Evolutionary conservation across 1,140 invertebrate species (phyloP), one percentile per base, ranked within the genome.

Genomic region (Drosophila dunni): DNA sequence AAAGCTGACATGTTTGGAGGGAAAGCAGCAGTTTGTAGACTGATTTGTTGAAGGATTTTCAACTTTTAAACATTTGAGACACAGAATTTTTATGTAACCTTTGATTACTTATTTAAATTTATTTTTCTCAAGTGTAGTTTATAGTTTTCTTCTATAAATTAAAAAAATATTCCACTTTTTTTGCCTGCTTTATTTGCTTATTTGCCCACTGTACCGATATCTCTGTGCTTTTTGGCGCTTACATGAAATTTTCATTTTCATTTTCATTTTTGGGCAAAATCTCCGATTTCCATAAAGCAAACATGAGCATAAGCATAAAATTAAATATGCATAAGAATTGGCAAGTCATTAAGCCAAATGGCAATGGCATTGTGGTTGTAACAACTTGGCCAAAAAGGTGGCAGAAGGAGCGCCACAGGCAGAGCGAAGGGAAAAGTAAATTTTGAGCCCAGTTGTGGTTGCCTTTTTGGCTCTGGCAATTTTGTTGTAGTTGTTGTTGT

Each of bases 231-330:
- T 29, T 48, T 54, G 66, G 17, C 53, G 34, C 45, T 63, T 71
- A 64, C 61, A 71, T 65, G 53, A 65, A 71, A 75, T 72, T 75
- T 78, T 66, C 69, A 79, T 67, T 69, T 73, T 40, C 38, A 40
- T 40, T 40, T 29, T 64, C 53, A 62, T 62, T 75, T 67, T 86
- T 67, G 44, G 57, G 63, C 54, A 73, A 83, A 79, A 78, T 89
- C 84, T 86, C 79, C 58, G 69, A 88, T 88, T 88, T 80, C 79
- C 80, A 89, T 89, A 88, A 83, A 79, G 84, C 66, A 88, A 88
- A 88, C 83, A 83, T 82, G 76, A 79, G 83, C 79, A 86, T 89
- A 82, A 88, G 73, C 83, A 86, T 88, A 78, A 88, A 88, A 83
- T 89, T 89, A 83, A 75, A 89, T 83, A 89, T 83, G 77, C 83